Evolutionary conservation across 53 echinoderm and acorn worm genomes (phyloP).

Genomic region (Henricia sp.): DNA sequence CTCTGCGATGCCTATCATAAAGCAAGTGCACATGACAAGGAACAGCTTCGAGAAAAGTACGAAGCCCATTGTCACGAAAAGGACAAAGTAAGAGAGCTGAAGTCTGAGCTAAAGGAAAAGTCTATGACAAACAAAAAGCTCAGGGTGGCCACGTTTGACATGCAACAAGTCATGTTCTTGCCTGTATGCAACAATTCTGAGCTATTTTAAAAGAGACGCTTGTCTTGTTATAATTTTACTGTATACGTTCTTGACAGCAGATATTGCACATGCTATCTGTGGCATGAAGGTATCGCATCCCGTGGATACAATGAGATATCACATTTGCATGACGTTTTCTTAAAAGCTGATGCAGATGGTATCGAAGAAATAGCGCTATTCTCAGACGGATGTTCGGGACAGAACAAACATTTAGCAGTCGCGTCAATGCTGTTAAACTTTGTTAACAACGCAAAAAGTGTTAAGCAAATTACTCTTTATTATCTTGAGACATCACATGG

Average conservation of each 20-base stretch:
- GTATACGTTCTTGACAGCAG: conserved; percentile 35
- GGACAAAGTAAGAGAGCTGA: conserved; percentile 17
- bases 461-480: conserved; percentile 39
- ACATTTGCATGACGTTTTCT: conserved; percentile 50
- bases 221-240: conserved; percentile 40
- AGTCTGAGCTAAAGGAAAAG: conserved; percentile 22
- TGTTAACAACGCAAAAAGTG: conserved; percentile 25
- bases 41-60: conserved; percentile 16
- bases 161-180: conserved; percentile 25
- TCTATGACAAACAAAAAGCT: conserved; percentile 17
- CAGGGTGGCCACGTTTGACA: conserved; percentile 19
- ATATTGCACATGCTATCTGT: conserved; percentile 57
- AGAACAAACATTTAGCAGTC: conserved; percentile 37
- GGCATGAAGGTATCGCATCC: conserved; percentile 62
- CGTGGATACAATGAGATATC: conserved; percentile 72
- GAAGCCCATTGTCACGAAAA: conserved; percentile 12
- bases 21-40: conserved; percentile 4
- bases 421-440: conserved; percentile 39
- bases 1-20: conserved; percentile 22
- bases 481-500: conserved; percentile 51
- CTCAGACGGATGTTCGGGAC: conserved; percentile 51
- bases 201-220: conserved; percentile 24
- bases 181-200: conserved; percentile 14
- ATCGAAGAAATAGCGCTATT: conserved; percentile 48
- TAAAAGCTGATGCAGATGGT: conserved; percentile 38